phyloP scores from a whole-genome alignment of 1,140 invertebrate genomes.

The Ceratina australensis region DNA sequence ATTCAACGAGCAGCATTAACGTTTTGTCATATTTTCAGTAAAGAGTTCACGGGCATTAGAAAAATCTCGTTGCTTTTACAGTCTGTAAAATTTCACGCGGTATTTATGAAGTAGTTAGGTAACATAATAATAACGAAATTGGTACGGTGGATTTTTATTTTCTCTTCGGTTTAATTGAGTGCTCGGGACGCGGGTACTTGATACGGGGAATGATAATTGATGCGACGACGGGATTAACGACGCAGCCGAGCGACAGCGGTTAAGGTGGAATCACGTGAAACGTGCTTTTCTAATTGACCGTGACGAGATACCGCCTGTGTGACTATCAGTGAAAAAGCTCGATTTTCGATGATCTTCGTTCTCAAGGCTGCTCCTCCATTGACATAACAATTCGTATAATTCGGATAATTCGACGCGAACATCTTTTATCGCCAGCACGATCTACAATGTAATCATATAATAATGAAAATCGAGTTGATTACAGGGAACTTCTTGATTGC shows the following conservation, averaged over 20 bases:
- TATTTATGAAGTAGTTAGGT: no score
- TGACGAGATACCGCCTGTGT: slow-evolving; percentile 54
- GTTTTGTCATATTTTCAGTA: no score
- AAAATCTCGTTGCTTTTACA: no score
- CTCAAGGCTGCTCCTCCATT: slow-evolving; percentile 29
- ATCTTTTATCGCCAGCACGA: not conserved
- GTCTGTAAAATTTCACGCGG: no score
- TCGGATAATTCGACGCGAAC: slow-evolving; percentile 6
- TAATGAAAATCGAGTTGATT: not conserved
- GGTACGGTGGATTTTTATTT: not conserved
- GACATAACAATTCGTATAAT: not conserved
- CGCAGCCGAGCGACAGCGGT: slow-evolving; percentile 31
- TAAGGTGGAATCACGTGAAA: slow-evolving; percentile 40
- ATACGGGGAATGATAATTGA: slow-evolving; percentile 43
- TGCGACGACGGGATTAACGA: slow-evolving; percentile 51
- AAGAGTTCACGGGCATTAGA: no score
- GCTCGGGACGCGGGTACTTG: not conserved
- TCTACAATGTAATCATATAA: not conserved
- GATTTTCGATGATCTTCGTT: slow-evolving; percentile 37
- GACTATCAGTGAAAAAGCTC: slow-evolving; percentile 46
- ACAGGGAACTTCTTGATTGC: not conserved
- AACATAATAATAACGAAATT: not conserved
- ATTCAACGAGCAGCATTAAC: no score
- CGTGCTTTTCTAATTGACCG: slow-evolving; percentile 50
- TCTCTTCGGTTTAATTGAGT: slow-evolving; percentile 14